Evolutionary conservation across 1,140 invertebrate species (phyloP).

Genomic region (Drosophila parabipectinata): DNA sequence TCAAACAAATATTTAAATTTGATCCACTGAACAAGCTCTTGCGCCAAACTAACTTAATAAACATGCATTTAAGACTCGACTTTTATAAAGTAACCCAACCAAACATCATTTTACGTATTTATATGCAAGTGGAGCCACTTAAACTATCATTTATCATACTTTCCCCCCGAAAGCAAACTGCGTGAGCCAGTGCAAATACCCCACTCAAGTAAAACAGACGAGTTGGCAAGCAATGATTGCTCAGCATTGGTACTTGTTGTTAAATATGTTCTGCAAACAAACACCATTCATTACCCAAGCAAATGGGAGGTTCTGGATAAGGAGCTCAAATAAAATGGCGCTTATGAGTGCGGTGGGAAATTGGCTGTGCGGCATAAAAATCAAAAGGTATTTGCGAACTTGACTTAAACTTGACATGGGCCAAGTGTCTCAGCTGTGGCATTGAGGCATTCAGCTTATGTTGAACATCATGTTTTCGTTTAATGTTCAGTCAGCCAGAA

Average conservation of each 20-base stretch:
- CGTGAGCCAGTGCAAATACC: slow-evolving; percentile 24
- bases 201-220: slow-evolving; percentile 32
- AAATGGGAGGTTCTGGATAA: slow-evolving; percentile 2
- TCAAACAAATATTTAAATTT: not conserved
- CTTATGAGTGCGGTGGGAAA: slow-evolving; percentile 26
- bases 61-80: not conserved
- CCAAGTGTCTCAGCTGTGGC: not conserved
- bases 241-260: slow-evolving; percentile 51
- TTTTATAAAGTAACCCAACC: not conserved
- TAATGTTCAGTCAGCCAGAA: not conserved
- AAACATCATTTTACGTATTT: slow-evolving; percentile 11
- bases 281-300: slow-evolving; percentile 53
- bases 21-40: not conserved
- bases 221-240: slow-evolving; percentile 61
- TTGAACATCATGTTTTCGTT: not conserved
- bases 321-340: not conserved
- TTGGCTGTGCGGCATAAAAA: slow-evolving; percentile 14
- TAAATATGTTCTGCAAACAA: slow-evolving; percentile 65
- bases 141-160: slow-evolving; percentile 40
- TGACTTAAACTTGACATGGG: slow-evolving; percentile 1
- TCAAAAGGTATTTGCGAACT: slow-evolving; percentile 11
- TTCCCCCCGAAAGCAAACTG: slow-evolving; percentile 22
- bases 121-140: slow-evolving; percentile 5
- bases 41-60: not conserved
- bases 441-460: not conserved